Evolutionary conservation across 2,797 vertebrate species (phyloP), one percentile per base, ranked within the genome.

Genomic region (Zalophus californianus): DNA sequence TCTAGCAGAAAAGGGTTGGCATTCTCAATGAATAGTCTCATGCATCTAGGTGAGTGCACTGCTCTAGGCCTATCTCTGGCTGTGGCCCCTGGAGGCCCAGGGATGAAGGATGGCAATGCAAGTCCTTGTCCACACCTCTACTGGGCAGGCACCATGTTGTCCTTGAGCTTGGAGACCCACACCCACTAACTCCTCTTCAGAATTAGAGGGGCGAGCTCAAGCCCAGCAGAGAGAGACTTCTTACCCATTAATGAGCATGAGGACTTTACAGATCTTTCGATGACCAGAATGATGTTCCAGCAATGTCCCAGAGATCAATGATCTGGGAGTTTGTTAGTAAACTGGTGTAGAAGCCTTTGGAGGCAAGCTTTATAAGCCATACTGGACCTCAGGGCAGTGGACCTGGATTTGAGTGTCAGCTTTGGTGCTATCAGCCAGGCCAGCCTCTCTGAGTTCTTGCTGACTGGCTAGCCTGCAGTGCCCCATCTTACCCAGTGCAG

Each of bases 151-250:
- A 66, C 44, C 38, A 0, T 5, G 2, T 23, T 64, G 68, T 75
- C 60, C 68, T 13, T 64, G 29, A 60, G 41, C 35, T 23, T 56
- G 16, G n/a, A 75, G n/a, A 20, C 23, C 14, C n/a, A 29, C 7
- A 4, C 38, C 35, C 35, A 5, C 38, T 38, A 35, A 75, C 15
- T 70, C 20, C 15, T 86, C n/a, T 64, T 32, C 60, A 86, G 66
- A 50, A 75, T 64, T 18, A 54, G 38, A 41, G 32, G 25, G 21
- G 41, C 15, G 5, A 70, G 32, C 35, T 87, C 44, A 54, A 77
- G 50, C 62, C 62, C 64, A 72, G 68, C 32, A 56, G 50, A 54
- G 75, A 85, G 44, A 79, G 64, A 54, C n/a, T 72, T 95, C 50
- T 90, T 77, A 27, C 6, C n/a, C 62, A 8, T 84, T 35, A 75